A percentile compares a stretch with the other conserved stretches of the same genome.
Evolutionary conservation across 2,797 vertebrate genomes (phyloP).

Genomic region (Capromys pilorides): DNA sequence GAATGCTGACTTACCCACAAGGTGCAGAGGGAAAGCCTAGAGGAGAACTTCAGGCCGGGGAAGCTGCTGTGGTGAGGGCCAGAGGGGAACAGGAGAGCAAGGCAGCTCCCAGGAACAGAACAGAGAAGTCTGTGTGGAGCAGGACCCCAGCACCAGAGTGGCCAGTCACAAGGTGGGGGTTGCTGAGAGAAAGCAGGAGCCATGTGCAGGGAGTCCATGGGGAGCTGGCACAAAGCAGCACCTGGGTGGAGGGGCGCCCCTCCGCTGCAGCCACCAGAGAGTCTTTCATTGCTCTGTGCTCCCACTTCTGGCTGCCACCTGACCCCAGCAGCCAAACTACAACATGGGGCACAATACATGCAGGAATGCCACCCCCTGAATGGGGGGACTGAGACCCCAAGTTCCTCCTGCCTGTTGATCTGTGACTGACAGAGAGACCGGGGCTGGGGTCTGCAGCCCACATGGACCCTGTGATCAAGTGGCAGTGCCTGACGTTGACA

Average conservation of each 20-base stretch:
- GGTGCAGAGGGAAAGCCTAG: neutral
- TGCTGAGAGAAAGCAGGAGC: neutral
- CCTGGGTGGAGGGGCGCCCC: neutral
- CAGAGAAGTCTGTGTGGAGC: neutral
- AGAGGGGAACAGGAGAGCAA: neutral
- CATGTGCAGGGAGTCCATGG: neutral
- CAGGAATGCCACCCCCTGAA: neutral
- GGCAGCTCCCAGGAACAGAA: neutral
- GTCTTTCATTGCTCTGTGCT: neutral
- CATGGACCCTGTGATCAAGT: neutral
- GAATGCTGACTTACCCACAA: neutral
- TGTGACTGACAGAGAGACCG: neutral
- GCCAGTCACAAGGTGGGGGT: neutral
- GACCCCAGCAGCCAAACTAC: neutral
- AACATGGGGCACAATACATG: no score
- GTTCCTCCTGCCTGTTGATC: neutral
- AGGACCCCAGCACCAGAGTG: neutral
- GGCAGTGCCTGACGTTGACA: neutral
- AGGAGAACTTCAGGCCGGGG: neutral
- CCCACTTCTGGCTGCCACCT: neutral
- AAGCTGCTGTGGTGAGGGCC: neutral
- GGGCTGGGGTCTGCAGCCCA: neutral
- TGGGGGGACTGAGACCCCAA: neutral
- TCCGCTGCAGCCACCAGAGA: neutral
- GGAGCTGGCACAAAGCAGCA: neutral